A percentile compares a stretch with the other conserved stretches of the same genome.
Conservation (phyloP, 2,888 invertebrate genomes). For the Keiferia lycopersicella region DNA sequence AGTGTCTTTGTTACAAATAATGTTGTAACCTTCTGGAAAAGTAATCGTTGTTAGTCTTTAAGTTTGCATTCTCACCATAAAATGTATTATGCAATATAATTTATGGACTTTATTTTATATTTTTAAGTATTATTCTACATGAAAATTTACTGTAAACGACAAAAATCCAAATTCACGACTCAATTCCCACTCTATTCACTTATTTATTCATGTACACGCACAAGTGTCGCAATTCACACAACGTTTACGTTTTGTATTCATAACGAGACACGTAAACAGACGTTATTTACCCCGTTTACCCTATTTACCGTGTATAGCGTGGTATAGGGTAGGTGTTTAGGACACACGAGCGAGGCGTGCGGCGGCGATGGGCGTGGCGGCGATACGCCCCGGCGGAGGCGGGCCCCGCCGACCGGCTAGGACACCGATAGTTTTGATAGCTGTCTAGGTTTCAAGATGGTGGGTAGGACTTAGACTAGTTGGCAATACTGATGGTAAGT, state of each 20-base stretch:
- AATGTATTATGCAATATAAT: no score
- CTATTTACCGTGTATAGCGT: not conserved
- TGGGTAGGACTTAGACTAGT: not conserved
- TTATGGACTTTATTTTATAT: no score
- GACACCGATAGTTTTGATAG: slow-evolving; percentile 34
- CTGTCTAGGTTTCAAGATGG: slow-evolving; percentile 11
- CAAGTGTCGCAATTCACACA: slow-evolving; percentile 3
- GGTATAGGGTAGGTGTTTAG: slow-evolving; percentile 9
- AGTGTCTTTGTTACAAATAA: no score
- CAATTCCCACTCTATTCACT: not conserved
- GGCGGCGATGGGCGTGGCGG: slow-evolving; percentile 66
- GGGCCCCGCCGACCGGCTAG: slow-evolving; percentile 45
- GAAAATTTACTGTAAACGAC: not conserved
- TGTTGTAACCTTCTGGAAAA: no score
- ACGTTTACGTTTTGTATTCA: slow-evolving; percentile 22
- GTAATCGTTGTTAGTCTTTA: no score
- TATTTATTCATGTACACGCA: slow-evolving; percentile 3
- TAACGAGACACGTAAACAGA: slow-evolving; percentile 19
- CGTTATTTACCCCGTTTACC: slow-evolving; percentile 13
- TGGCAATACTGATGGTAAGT: not conserved
- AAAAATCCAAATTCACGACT: not conserved
- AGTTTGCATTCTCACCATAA: no score
- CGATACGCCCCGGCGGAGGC: slow-evolving; percentile 64
- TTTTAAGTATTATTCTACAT: no score
- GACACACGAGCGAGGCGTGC: slow-evolving; percentile 28